Evolutionary conservation across 2,888 invertebrate species (phyloP), one percentile per base, ranked within the genome.

Genomic region (Seira ritae): DNA sequence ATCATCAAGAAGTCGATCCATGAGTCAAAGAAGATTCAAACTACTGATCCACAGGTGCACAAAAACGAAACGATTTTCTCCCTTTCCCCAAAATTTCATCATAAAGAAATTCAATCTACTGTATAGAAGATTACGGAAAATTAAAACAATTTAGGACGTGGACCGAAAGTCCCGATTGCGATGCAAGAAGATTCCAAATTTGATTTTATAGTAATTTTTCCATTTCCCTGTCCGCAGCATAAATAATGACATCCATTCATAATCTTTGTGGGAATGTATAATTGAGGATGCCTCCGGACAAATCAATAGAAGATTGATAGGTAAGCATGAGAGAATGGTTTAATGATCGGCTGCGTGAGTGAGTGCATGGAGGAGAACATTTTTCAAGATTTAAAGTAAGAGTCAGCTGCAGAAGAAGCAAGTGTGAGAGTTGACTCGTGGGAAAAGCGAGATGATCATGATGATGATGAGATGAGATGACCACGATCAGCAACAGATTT

Each of bases 401-500:
- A 24, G 60, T 60, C 68, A 42, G 46, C 50, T 77, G 37, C 50
- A 69, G 22, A 71, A 12, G 66, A 66, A 37, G 50, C 70, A 76
- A 75, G 75, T 42, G 76, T 76, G 76, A 81, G 75, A 75, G 74
- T 76, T 76, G 81, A 81, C 81, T 81, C 81, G 81, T 81, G 81
- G 81, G 81, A 81, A 81, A 75, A 71, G 12, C 42, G 42, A n/a
- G n/a, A n/a, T n/a, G n/a, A n/a, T n/a, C 65, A 80, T 62, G 46
- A 70, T 55, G 80, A 74, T 42, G n/a, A n/a, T 68, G 68, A 80
- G 80, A 72, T 74, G 69, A 68, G 37, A 68, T 73, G 65, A 17
- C 62, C 60, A n/a, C n/a, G n/a, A 24, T 65, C 60, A 31, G 15
- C 20, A 31, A 20, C 62, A n/a, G 20, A 72, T 67, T 66, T 66